Conservation (phyloP, 1,140 invertebrate genomes). For the Steinernema feltiae region DNA sequence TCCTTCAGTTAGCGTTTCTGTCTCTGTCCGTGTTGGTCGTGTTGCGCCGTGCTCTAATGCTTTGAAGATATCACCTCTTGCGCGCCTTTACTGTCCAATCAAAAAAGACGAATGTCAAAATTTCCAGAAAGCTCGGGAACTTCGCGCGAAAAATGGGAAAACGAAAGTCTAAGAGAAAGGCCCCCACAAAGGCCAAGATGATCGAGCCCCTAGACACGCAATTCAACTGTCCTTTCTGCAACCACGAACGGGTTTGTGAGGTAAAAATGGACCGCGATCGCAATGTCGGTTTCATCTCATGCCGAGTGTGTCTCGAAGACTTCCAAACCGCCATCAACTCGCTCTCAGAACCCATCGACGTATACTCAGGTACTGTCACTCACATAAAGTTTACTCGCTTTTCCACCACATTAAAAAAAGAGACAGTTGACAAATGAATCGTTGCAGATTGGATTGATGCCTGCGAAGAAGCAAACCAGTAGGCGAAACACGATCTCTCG, state of each 20-base stretch:
- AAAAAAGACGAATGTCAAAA: too few relatives aligned
- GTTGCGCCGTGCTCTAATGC: too few relatives aligned
- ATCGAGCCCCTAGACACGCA: constrained; percentile 87
- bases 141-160: constrained; percentile 72
- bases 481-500: constrained; percentile 16
- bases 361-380: too few relatives aligned
- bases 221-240: constrained; percentile 99
- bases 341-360: constrained; percentile 91
- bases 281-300: constrained; percentile 85
- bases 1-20: too few relatives aligned
- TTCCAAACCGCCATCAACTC: constrained; percentile 92
- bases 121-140: neutral
- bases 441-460: constrained; percentile 99
- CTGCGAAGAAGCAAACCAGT: constrained; percentile 81
- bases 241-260: constrained; percentile 98
- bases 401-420: too few relatives aligned
- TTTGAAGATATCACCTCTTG: too few relatives aligned
- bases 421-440: too few relatives aligned
- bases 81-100: too few relatives aligned
- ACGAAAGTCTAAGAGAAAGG: constrained; percentile 91
- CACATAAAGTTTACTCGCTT: too few relatives aligned
- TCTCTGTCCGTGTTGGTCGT: too few relatives aligned
- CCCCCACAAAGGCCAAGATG: constrained; percentile 84
- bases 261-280: constrained; percentile 95
- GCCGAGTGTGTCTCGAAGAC: constrained; percentile 88